A percentile compares a stretch with the other conserved stretches of the same genome.
Evolutionary conservation across 2,797 vertebrate species (phyloP).

Genomic region (Euphonia xanthogaster): DNA sequence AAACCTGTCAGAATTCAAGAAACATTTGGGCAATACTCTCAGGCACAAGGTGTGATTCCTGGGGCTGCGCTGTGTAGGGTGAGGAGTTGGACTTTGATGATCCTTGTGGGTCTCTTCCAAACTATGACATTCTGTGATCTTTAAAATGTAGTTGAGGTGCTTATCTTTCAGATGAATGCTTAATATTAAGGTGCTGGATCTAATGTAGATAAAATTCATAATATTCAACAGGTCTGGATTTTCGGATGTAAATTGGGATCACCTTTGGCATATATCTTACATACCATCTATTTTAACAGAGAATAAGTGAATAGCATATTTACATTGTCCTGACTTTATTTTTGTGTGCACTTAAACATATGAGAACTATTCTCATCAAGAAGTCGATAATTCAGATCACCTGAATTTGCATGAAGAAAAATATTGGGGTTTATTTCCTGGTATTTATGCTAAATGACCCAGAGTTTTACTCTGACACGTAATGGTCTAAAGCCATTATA

Average conservation of each 20-base stretch:
- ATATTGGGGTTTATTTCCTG: background rate
- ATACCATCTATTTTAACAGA: background rate
- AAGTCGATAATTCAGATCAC: background rate
- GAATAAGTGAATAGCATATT: background rate
- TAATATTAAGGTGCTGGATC: background rate
- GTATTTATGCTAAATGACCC: background rate
- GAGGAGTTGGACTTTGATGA: background rate
- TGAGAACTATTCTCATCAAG: background rate
- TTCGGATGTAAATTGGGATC: background rate
- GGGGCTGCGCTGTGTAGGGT: rapidly evolving
- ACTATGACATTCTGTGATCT: background rate
- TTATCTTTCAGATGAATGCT: background rate
- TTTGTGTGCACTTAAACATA: background rate
- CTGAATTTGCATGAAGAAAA: background rate
- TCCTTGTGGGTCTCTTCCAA: background rate
- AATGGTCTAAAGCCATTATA: background rate
- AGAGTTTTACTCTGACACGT: background rate
- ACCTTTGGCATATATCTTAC: background rate
- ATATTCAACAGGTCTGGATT: background rate
- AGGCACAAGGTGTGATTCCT: background rate
- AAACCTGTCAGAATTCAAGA: background rate
- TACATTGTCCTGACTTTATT: background rate
- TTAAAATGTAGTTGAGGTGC: background rate
- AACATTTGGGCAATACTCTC: background rate
- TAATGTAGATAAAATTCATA: background rate